phyloP scores from a whole-genome alignment of 1,140 invertebrate species.

The Cotesia glomerata region DNA sequence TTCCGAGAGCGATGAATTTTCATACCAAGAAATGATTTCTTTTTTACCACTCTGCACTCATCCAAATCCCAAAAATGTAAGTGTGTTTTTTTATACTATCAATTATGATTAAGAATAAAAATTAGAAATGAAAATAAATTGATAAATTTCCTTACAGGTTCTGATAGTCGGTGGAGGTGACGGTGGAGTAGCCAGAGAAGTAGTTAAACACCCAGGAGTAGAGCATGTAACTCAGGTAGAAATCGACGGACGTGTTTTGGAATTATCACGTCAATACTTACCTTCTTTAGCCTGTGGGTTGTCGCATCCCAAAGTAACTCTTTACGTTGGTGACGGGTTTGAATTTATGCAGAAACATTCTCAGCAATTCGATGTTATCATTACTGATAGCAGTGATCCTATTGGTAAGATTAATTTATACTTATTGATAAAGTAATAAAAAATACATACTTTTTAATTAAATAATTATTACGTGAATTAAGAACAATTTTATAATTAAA shows the following conservation, averaged over 20 bases:
- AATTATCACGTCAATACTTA: slow-evolving; percentile 88
- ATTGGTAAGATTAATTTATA: slow-evolving; percentile 68
- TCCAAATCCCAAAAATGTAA: slow-evolving; percentile 83
- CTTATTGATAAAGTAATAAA: neutral
- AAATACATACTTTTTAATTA: neutral
- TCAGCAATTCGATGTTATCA: slow-evolving; percentile 94
- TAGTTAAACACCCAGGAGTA: slow-evolving; percentile 90
- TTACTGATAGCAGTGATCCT: slow-evolving; percentile 98
- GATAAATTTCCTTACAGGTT: slow-evolving; percentile 63
- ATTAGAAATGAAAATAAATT: neutral
- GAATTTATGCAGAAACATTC: slow-evolving; percentile 90
- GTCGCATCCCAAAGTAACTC: slow-evolving; percentile 78
- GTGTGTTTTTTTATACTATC: too few relatives aligned
- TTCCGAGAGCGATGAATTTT: slow-evolving; percentile 94
- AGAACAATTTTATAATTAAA: too few relatives aligned
- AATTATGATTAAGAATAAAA: too few relatives aligned
- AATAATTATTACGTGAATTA: neutral
- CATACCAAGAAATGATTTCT: slow-evolving; percentile 98
- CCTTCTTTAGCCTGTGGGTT: slow-evolving; percentile 91
- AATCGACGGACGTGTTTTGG: slow-evolving; percentile 92
- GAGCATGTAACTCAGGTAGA: slow-evolving; percentile 86
- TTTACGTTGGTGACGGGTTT: slow-evolving; percentile 93
- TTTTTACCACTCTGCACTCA: slow-evolving; percentile 93
- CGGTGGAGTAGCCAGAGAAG: slow-evolving; percentile 94
- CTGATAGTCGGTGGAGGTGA: slow-evolving; percentile 98